Evolutionary conservation across 1,140 invertebrate genomes (phyloP).

Genomic region (Pseudomyrmex dendroicus): DNA sequence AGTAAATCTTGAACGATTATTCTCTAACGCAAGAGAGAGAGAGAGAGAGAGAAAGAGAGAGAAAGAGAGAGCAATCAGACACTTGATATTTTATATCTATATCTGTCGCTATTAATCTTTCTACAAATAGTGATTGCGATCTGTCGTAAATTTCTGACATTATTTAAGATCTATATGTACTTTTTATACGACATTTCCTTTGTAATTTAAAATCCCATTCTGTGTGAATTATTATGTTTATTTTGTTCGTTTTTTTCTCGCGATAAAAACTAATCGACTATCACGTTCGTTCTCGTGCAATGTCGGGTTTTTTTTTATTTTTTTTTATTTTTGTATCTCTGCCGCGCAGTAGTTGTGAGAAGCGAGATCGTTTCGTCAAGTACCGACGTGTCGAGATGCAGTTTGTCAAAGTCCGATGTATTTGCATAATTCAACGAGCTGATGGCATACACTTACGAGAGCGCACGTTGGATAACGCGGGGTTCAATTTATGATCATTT

Average conservation of each 20-base stretch:
- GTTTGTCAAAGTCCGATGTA: constrained; percentile 55
- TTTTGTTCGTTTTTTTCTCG: too few relatives aligned
- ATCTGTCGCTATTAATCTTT: constrained; percentile 10
- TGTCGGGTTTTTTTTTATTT: too few relatives aligned
- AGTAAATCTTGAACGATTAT: constrained; percentile 27
- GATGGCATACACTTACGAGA: constrained; percentile 51
- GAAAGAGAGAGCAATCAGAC: neutral
- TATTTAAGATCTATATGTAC: neutral
- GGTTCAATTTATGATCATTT: constrained; percentile 56
- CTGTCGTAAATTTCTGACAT: neutral
- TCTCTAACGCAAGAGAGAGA: neutral
- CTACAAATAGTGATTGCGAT: neutral
- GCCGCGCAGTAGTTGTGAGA: constrained; percentile 6
- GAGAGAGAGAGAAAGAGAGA: too few relatives aligned
- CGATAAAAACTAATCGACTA: constrained; percentile 1
- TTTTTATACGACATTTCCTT: neutral
- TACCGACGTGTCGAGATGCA: constrained; percentile 47
- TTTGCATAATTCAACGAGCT: constrained; percentile 60
- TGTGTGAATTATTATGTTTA: too few relatives aligned
- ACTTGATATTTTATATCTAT: neutral
- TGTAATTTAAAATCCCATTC: neutral
- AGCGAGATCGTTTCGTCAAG: constrained; percentile 20
- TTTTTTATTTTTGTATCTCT: neutral
- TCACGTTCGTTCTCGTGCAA: neutral
- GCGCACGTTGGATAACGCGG: constrained; percentile 44